A percentile compares a stretch with the other conserved stretches of the same genome.
These are phyloP conservation scores for Picus viridis DNA, from an alignment of 2,797 vertebrate genomes.

Conservation along the genomic window DNA sequence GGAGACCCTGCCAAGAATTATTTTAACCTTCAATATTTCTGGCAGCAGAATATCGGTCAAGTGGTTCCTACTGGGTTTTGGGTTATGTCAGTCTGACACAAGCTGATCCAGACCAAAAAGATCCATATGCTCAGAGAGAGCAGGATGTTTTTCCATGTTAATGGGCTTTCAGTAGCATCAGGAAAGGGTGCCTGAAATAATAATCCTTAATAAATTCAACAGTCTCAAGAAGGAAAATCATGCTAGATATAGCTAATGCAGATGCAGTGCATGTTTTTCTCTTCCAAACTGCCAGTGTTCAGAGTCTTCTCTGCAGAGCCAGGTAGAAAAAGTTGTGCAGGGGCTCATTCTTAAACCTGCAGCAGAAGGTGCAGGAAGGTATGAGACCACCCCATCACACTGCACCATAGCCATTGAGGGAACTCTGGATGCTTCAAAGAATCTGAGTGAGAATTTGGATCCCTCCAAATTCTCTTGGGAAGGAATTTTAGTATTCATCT, in stretches of 20 bases:
- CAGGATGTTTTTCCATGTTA: conserved; percentile 38
- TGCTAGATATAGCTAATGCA: neutral
- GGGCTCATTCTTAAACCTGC: neutral
- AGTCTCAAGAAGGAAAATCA: conserved; percentile 8
- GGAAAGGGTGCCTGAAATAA: conserved; percentile 57
- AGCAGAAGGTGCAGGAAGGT: neutral
- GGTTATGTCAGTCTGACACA: conserved; percentile 25
- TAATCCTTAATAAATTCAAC: conserved; percentile 29
- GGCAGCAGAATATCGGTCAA: conserved; percentile 11
- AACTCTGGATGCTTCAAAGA: neutral
- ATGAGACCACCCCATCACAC: accelerated
- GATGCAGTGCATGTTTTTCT: neutral
- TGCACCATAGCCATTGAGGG: neutral
- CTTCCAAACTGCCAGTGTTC: neutral
- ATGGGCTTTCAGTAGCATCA: conserved; percentile 24
- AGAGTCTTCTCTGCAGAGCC: neutral
- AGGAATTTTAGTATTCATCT: neutral
- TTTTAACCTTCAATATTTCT: conserved; percentile 62
- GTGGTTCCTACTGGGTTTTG: neutral
- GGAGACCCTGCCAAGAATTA: conserved; percentile 45
- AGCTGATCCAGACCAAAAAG: conserved; percentile 24
- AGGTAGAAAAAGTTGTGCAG: neutral
- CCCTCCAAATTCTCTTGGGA: neutral
- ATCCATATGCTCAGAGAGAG: neutral
- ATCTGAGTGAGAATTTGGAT: neutral